Base-by-base conservation (phyloP, 1,140 invertebrate genomes). In the Aethina tumida region DNA sequence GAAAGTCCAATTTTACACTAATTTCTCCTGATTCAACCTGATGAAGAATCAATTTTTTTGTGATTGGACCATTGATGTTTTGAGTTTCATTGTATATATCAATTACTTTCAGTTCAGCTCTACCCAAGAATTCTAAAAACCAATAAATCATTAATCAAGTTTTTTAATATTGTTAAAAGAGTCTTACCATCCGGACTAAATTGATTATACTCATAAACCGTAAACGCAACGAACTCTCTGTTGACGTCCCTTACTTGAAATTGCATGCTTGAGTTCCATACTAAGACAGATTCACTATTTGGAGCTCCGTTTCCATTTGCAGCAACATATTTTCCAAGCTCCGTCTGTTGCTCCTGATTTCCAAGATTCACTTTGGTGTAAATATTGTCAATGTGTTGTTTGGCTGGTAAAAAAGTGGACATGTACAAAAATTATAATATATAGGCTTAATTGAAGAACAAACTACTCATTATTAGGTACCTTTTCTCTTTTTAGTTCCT, bases 251-350 rank as follows among this genome's bases (percentile, higher is more conserved):
- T 77, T 12, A 87, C 71, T 42, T 79, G 72, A 59, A 89, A 87
- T 62, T 87, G 83, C 83, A 88, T 87, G n/a, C 79, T 79, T 9
- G 74, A 68, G 59, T 87, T 83, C 84, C 84, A 89, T 39, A 79
- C 66, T 12, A 62, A 36, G 60, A 59, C 62, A 6, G 45, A 43
- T 8, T 31, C 35, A 12, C 43, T 46, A 43, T 65, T 61, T 4
- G 64, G 65, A 3, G 58, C 34, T 9, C 51, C 46, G 36, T 58
- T 58, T 3, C 58, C 77, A 30, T 70, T 57, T 4, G 43, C 45
- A 21, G 25, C 64, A 12, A 52, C 70, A 15, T 66, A 72, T 16
- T 67, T 65, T 2, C 79, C 66, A 2, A 82, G 71, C 41, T 70
- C 68, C 0, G 84, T 89, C 50, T 73, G 68, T 49, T 84, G 76